Evolutionary conservation across 2,113 vertebrate species (phyloP).

Genomic region (Marmota monax): DNA sequence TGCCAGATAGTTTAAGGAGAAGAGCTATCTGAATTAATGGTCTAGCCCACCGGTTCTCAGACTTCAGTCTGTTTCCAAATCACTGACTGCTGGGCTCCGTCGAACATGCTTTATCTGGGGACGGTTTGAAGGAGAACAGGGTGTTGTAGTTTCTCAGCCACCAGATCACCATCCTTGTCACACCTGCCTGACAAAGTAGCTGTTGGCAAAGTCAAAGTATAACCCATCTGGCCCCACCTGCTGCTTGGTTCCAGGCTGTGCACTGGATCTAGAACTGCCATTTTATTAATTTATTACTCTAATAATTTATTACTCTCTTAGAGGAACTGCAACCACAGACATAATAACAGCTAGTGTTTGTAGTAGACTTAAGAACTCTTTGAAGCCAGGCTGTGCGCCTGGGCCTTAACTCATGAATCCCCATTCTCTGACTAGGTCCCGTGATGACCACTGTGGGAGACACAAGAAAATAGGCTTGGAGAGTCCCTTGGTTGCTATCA

Average conservation of each 20-base stretch:
- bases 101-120: neutral
- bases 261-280: neutral
- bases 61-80: neutral
- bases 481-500: neutral
- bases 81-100: neutral
- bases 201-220: neutral
- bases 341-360: no score
- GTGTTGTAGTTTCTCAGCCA: neutral
- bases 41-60: neutral
- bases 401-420: neutral
- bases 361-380: neutral
- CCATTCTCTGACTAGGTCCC: neutral
- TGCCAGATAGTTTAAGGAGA: slow-evolving; percentile 50
- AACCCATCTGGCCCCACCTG: accelerated
- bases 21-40: neutral
- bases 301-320: neutral
- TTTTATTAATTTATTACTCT: neutral
- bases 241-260: neutral
- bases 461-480: neutral
- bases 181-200: neutral
- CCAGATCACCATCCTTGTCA: neutral
- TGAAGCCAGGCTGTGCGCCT: no score
- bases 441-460: neutral
- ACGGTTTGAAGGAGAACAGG: neutral
- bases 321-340: neutral